phyloP scores from a whole-genome alignment of 1,140 invertebrate genomes.

The Polypedilum pembai region DNA sequence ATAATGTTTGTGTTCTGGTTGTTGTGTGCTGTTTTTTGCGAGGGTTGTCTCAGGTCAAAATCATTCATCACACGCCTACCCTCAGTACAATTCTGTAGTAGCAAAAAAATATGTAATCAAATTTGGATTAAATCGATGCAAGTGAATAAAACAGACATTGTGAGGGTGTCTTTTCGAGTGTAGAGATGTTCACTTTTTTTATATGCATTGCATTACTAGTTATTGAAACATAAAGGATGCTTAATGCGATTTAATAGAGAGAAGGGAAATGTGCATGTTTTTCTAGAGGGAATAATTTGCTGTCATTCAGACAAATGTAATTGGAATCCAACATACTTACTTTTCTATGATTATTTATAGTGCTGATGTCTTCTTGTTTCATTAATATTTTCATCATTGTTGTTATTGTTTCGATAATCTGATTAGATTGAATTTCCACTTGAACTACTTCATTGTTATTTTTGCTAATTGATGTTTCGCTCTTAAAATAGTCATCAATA shows the following conservation, averaged over 20 bases:
- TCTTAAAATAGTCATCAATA: too few species aligned
- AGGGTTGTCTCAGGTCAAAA: conserved; percentile 11
- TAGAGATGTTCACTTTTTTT: conserved; percentile 11
- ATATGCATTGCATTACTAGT: background rate
- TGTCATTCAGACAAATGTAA: conserved; percentile 2
- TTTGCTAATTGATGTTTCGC: too few species aligned
- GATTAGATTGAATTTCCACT: background rate
- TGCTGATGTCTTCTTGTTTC: background rate
- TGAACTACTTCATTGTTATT: too few species aligned
- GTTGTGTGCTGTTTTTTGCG: background rate
- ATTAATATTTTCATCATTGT: conserved; percentile 15
- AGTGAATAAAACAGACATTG: background rate
- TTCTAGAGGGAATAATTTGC: conserved; percentile 17
- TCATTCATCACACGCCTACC: background rate
- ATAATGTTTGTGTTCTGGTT: conserved; percentile 23
- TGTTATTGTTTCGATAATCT: conserved; percentile 19
- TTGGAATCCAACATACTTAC: conserved; percentile 8
- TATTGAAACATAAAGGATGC: conserved; percentile 22
- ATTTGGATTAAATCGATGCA: conserved; percentile 28
- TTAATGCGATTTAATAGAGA: conserved; percentile 19
- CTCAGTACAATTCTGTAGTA: background rate
- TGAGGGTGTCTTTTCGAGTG: conserved; percentile 4
- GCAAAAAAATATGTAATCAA: conserved; percentile 26
- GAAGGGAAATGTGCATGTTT: background rate
- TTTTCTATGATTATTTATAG: background rate